Base-by-base conservation (phyloP, 2,888 invertebrate genomes). In the Scotopteryx bipunctaria region DNA sequence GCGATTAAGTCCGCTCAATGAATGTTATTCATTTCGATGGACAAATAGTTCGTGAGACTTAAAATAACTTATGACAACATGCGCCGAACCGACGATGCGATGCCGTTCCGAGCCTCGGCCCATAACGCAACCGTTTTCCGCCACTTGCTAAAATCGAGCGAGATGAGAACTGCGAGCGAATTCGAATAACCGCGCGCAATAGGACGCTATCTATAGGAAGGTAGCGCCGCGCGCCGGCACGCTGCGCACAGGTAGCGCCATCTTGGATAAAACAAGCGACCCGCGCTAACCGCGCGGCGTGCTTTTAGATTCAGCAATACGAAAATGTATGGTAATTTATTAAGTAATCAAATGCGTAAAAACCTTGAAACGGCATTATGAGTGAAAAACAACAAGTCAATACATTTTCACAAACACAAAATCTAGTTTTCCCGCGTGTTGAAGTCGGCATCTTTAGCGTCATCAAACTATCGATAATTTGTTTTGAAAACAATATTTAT, bases 11-110 rank as follows among this genome's bases (percentile, higher is more conserved):
- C 68, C 62, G 56, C 63, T 74, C 71, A 75, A 78, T 81, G 79
- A 76, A 78, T 76, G 73, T 77, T 78, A 74, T 66, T 73, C 75
- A 80, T 77, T 78, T 72, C 76, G 76, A 69, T 78, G 71, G 74
- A 69, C 70, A 38, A 35, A 41, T 36, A 29, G 2, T 1, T 37
- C 76, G 69, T 72, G 75, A 74, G 77, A 31, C 9, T 81, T 87
- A 89, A 86, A 88, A 89, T 89, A 90, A 86, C 83, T 78, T 83
- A 83, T 89, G 89, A 88, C 87, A 89, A 85, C 86, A 85, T 36
- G 80, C 51, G 45, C 25, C 35, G 49, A 31, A 55, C 21, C n/a
- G n/a, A n/a, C n/a, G n/a, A n/a, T 14, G 4, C 44, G 35, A 2
- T 19, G 76, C 81, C 16, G 2, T 27, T 84, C 84, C 83, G 78